Evolutionary conservation across 2,797 vertebrate species (phyloP).

Genomic region (Sebastolobus alascanus): DNA sequence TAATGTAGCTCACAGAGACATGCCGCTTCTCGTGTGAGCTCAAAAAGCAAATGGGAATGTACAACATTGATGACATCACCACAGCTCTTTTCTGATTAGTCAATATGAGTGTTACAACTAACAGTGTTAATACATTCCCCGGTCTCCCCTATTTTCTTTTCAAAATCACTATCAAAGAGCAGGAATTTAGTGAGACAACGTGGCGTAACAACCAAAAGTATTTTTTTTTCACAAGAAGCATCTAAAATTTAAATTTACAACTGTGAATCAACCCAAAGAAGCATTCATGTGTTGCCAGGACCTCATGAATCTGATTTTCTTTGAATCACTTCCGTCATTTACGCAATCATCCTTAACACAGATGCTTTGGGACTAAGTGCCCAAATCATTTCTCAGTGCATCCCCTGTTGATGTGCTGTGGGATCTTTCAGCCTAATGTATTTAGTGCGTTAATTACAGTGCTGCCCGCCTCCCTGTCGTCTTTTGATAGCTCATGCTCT

Average conservation of each 20-base stretch:
- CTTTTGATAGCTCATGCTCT: conserved; percentile 67
- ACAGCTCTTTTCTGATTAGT: too few relatives aligned
- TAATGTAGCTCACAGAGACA: not conserved
- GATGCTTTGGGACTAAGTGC: conserved; percentile 63
- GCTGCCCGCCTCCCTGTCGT: conserved; percentile 71
- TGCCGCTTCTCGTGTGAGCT: not conserved
- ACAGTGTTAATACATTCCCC: too few relatives aligned
- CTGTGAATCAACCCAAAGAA: conserved; percentile 20
- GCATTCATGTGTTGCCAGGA: conserved; percentile 44
- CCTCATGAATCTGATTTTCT: conserved; percentile 59
- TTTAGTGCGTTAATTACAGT: conserved; percentile 80
- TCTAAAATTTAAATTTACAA: conserved; percentile 12
- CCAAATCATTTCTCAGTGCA: conserved; percentile 61
- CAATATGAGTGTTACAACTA: too few relatives aligned
- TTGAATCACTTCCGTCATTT: conserved; percentile 68
- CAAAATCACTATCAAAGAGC: not conserved
- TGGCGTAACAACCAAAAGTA: not conserved
- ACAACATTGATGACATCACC: too few relatives aligned
- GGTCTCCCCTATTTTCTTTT: not conserved
- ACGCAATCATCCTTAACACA: conserved; percentile 69
- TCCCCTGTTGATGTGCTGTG: conserved; percentile 68
- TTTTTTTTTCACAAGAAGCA: not conserved
- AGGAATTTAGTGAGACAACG: not conserved
- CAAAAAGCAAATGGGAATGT: not conserved
- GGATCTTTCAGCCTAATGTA: conserved; percentile 75